These are phyloP conservation scores for Vulpes ferrilata DNA, from an alignment of 2,113 vertebrate genomes.

Conservation along the genomic window DNA sequence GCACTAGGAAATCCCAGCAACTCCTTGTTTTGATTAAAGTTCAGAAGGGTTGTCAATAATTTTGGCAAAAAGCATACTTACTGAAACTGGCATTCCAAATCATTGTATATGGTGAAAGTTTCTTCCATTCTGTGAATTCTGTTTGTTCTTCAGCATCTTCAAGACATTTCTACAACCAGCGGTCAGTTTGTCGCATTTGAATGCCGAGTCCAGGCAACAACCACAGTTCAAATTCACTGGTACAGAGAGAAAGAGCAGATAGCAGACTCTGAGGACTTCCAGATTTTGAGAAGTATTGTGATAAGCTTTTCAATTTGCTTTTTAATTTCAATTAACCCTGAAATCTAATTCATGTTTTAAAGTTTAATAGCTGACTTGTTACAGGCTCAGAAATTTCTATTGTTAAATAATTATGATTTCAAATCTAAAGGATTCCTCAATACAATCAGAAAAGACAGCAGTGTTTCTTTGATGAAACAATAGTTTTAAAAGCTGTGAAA, in stretches of 20 bases:
- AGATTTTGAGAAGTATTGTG: slow-evolving; percentile 92
- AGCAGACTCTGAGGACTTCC: slow-evolving; percentile 92
- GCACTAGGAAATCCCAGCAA: background rate
- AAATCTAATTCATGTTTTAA: slow-evolving; percentile 51
- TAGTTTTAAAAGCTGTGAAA: slow-evolving; percentile 43
- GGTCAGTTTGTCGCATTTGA: slow-evolving; percentile 93
- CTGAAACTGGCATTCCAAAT: background rate
- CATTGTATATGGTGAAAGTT: background rate
- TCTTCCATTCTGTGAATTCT: slow-evolving; percentile 11
- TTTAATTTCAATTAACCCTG: slow-evolving; percentile 27
- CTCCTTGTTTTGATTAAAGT: background rate
- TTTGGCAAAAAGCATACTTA: background rate
- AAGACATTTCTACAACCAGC: slow-evolving; percentile 90
- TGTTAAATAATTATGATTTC: slow-evolving; percentile 47
- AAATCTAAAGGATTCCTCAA: slow-evolving; percentile 40
- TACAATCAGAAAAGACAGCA: background rate
- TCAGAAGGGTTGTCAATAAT: background rate
- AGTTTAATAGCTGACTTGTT: slow-evolving; percentile 14
- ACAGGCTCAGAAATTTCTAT: background rate
- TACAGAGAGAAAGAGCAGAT: slow-evolving; percentile 91
- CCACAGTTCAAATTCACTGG: slow-evolving; percentile 92
- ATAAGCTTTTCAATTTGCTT: slow-evolving; percentile 43
- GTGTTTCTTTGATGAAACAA: slow-evolving; percentile 39
- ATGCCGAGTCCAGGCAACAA: slow-evolving; percentile 89
- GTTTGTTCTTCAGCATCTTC: slow-evolving; percentile 88